These are phyloP conservation scores for Eulithis prunata DNA, from an alignment of 2,888 invertebrate genomes.

Conservation along the genomic window DNA sequence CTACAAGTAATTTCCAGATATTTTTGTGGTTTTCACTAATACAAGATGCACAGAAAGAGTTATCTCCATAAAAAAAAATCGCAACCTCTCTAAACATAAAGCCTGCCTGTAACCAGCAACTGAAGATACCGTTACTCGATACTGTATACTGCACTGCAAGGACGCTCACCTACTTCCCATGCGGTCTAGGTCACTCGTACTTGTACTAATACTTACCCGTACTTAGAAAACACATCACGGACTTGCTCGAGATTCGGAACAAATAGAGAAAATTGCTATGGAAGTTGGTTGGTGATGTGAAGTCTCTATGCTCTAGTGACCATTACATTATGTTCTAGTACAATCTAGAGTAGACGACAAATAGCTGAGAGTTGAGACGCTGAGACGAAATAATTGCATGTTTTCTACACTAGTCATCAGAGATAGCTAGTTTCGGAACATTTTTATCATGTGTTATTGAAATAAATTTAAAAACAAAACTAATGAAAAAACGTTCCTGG, in stretches of 20 bases:
- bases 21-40: too few relatives aligned
- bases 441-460: too few relatives aligned
- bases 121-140: conserved; percentile 50
- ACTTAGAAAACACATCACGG: conserved; percentile 27
- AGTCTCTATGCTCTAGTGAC: not conserved
- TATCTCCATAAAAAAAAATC: not conserved
- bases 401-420: too few relatives aligned
- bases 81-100: conserved; percentile 9
- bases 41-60: too few relatives aligned
- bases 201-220: not conserved
- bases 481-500: too few relatives aligned
- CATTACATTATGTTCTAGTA: too few relatives aligned
- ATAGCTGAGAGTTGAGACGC: too few relatives aligned
- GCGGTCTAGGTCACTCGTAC: conserved; percentile 27
- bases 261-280: not conserved
- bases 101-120: not conserved
- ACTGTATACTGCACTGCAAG: conserved; percentile 47
- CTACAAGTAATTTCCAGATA: too few relatives aligned
- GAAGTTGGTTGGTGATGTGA: not conserved
- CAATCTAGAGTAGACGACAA: too few relatives aligned
- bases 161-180: conserved; percentile 33
- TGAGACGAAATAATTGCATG: too few relatives aligned
- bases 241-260: conserved; percentile 10
- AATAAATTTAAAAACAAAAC: too few relatives aligned
- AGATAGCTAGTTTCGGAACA: too few relatives aligned